phyloP scores from a whole-genome alignment of 2,888 invertebrate genomes.

The Malacosoma neustria region DNA sequence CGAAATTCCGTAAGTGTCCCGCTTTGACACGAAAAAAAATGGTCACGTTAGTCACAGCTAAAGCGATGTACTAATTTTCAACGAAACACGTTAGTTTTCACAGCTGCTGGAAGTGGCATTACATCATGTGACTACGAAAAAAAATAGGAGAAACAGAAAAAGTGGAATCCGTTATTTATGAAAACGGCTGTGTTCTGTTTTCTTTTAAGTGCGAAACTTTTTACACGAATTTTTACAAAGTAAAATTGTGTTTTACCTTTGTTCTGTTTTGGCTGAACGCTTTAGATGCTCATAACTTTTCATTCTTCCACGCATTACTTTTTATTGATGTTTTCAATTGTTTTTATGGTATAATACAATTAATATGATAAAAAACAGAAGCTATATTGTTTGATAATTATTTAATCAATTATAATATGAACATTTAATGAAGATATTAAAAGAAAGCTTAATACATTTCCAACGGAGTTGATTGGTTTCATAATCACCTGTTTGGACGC shows the following conservation, averaged over 20 bases:
- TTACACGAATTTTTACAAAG: slow-evolving; percentile 16
- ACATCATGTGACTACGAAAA: slow-evolving; percentile 9
- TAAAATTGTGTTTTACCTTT: slow-evolving; percentile 20
- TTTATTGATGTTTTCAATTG: slow-evolving; percentile 11
- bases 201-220: slow-evolving; percentile 31
- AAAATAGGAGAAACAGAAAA: slow-evolving; percentile 10
- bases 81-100: slow-evolving; percentile 14
- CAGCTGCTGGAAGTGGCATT: slow-evolving; percentile 8
- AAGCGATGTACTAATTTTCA: slow-evolving; percentile 4
- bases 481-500: too few species aligned
- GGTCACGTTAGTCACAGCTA: neutral
- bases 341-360: slow-evolving; percentile 3
- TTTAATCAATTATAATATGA: too few species aligned
- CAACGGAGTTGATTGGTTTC: too few species aligned
- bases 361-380: neutral
- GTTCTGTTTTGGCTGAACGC: slow-evolving; percentile 4
- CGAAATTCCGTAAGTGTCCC: too few species aligned
- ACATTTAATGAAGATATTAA: too few species aligned
- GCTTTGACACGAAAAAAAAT: too few species aligned
- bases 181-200: slow-evolving; percentile 29
- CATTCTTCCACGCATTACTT: slow-evolving; percentile 8
- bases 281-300: neutral
- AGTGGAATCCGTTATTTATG: slow-evolving; percentile 24
- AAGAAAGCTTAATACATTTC: too few species aligned
- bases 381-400: neutral